A percentile compares a stretch with the other conserved stretches of the same genome.
Evolutionary conservation across 2,113 vertebrate genomes (phyloP).

Genomic region (Microcebus ravelobensis): DNA sequence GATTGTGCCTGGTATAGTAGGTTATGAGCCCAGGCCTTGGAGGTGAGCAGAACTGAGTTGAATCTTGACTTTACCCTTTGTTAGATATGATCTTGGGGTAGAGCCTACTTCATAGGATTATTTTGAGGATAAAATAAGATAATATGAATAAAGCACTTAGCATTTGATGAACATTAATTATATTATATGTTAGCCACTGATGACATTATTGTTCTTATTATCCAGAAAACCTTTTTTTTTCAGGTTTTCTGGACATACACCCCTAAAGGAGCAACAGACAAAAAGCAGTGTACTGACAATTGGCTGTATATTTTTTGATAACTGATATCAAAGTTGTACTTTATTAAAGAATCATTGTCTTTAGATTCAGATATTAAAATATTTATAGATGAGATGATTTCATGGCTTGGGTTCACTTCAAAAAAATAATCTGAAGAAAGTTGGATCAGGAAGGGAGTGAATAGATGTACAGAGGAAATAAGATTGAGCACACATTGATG

Average conservation of each 20-base stretch:
- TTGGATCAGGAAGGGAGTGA: neutral
- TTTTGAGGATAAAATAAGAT: constrained; percentile 3
- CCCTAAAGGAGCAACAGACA: neutral
- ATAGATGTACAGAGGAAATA: neutral
- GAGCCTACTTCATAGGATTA: neutral
- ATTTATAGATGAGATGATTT: constrained; percentile 25
- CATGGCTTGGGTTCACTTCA: neutral
- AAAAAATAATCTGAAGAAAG: neutral
- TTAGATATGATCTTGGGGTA: neutral
- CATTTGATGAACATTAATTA: neutral
- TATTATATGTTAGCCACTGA: neutral
- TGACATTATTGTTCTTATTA: neutral
- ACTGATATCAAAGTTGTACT: neutral
- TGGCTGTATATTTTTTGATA: neutral
- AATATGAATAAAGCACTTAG: neutral
- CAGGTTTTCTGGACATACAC: neutral
- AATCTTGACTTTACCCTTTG: neutral
- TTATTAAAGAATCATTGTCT: neutral
- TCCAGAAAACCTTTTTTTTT: neutral
- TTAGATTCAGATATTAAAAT: constrained; percentile 20
- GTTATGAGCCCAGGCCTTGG: neutral
- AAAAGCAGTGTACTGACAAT: neutral
- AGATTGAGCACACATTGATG: fast-evolving
- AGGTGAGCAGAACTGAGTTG: neutral
- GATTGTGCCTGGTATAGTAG: fast-evolving